Conservation (phyloP, 2,888 invertebrate species). For the Eupithecia dodoneata region DNA sequence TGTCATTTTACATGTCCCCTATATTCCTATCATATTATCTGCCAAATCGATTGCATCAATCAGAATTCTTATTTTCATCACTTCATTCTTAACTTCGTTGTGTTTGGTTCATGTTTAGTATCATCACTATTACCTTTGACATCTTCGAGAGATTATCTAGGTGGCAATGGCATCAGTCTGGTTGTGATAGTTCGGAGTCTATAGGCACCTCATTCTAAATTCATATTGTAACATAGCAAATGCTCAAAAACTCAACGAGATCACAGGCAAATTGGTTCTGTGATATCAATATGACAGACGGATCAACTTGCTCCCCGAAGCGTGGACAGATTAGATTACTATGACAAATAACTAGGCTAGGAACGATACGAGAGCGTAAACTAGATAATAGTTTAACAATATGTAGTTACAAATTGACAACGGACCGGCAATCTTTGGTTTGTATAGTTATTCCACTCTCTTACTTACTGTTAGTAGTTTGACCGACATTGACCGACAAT, state of each 20-base stretch:
- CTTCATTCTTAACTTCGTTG: not conserved
- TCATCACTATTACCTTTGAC: not conserved
- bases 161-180: not conserved
- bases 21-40: not conserved
- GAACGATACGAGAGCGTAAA: slow-evolving; percentile 23
- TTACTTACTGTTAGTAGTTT: too few species aligned
- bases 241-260: not conserved
- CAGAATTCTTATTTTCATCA: not conserved
- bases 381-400: slow-evolving; percentile 12
- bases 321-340: slow-evolving; percentile 41
- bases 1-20: not conserved
- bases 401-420: not conserved
- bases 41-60: not conserved
- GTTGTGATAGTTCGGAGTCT: not conserved
- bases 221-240: not conserved
- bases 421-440: not conserved
- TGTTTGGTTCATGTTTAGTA: not conserved
- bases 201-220: not conserved
- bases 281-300: slow-evolving; percentile 34
- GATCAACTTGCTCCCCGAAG: slow-evolving; percentile 37
- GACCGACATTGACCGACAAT: too few species aligned
- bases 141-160: not conserved
- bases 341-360: slow-evolving; percentile 28
- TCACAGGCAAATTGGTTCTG: slow-evolving; percentile 29
- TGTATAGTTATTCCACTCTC: not conserved